Conservation (phyloP, 1,140 invertebrate genomes). For the Lepidostoma basale region DNA sequence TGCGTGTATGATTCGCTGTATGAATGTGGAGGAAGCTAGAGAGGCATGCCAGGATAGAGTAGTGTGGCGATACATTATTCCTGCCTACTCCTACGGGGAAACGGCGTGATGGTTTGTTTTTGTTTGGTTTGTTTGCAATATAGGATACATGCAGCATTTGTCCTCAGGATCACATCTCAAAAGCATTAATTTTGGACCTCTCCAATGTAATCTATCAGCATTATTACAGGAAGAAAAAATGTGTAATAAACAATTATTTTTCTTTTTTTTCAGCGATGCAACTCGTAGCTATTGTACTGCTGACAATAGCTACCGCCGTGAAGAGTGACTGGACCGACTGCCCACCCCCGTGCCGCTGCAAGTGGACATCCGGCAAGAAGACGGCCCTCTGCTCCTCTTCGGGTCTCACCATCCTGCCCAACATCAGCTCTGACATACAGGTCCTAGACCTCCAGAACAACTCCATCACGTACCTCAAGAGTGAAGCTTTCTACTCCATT, state of each 20-base stretch:
- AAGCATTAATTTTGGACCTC: too few relatives aligned
- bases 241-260: not conserved
- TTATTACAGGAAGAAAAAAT: not conserved
- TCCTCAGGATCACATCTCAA: too few relatives aligned
- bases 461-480: constrained; percentile 74
- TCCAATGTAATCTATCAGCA: too few relatives aligned
- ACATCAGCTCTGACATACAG: constrained; percentile 82
- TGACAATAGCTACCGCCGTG: constrained; percentile 57
- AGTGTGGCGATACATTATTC: too few relatives aligned
- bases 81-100: too few relatives aligned
- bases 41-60: too few relatives aligned
- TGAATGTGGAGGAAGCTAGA: too few relatives aligned
- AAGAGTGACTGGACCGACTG: constrained; percentile 76
- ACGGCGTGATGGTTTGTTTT: too few relatives aligned
- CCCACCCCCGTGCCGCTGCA: constrained; percentile 81
- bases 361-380: constrained; percentile 88
- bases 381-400: constrained; percentile 81
- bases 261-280: constrained; percentile 44
- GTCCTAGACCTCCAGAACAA: constrained; percentile 84
- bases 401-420: constrained; percentile 75
- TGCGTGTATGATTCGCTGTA: too few relatives aligned
- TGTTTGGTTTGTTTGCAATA: too few relatives aligned
- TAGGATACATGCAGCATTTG: too few relatives aligned
- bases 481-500: constrained; percentile 78
- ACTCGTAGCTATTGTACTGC: constrained; percentile 58